Evolutionary conservation across 2,888 invertebrate genomes (phyloP).

Genomic region (Phyllotreta striolata): DNA sequence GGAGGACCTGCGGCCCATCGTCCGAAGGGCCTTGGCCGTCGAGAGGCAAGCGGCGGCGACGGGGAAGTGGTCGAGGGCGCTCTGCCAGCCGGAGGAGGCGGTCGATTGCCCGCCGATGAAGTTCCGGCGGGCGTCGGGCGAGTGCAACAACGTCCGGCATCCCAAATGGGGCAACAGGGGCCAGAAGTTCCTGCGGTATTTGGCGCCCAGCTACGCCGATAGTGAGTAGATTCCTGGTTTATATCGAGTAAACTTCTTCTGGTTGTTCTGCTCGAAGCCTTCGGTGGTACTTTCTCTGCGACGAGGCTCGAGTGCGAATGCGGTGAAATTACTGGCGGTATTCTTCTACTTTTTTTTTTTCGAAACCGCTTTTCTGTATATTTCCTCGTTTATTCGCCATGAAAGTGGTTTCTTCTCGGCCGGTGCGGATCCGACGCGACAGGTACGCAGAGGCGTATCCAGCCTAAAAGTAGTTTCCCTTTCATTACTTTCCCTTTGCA

Average conservation of each 20-base stretch:
- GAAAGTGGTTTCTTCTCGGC: constrained; percentile 31
- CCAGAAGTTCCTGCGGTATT: constrained; percentile 76
- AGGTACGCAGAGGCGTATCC: not conserved
- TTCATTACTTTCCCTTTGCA: too few relatives aligned
- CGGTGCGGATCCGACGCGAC: not conserved
- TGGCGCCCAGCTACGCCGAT: constrained; percentile 78
- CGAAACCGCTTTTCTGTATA: constrained; percentile 22
- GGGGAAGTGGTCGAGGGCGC: constrained; percentile 38
- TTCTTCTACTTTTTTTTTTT: constrained; percentile 30
- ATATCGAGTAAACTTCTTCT: too few relatives aligned
- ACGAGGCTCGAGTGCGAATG: not conserved
- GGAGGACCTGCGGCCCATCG: constrained; percentile 53
- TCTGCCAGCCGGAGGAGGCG: constrained; percentile 61
- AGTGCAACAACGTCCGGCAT: constrained; percentile 89
- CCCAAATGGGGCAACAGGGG: constrained; percentile 85
- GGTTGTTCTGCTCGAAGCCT: too few relatives aligned
- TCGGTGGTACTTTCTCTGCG: not conserved
- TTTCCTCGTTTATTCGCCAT: constrained; percentile 35
- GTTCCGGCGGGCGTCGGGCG: constrained; percentile 81
- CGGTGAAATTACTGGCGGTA: constrained; percentile 22
- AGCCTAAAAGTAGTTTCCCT: not conserved
- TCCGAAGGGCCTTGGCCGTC: constrained; percentile 53
- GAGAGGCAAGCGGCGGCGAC: constrained; percentile 46
- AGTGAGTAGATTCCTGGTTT: constrained; percentile 69
- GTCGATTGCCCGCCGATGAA: constrained; percentile 82